A percentile compares a stretch with the other conserved stretches of the same genome.
phyloP scores from a whole-genome alignment of 2,113 vertebrate species.

The Callipepla californica region DNA sequence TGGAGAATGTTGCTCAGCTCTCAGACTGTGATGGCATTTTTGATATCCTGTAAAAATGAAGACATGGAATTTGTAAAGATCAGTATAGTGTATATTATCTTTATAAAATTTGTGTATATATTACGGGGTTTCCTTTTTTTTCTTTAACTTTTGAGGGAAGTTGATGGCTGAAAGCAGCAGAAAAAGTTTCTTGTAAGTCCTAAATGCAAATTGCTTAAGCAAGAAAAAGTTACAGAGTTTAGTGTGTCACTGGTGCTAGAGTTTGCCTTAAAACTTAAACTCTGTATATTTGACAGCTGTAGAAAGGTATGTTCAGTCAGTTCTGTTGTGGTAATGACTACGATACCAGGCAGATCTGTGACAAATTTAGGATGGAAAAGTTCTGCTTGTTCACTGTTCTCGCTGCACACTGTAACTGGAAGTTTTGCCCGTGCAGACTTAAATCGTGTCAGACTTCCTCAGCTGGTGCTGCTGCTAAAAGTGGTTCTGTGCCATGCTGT shows the following conservation, averaged over 20 bases:
- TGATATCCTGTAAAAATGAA: neutral
- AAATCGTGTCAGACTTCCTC: neutral
- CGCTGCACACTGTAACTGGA: fast-evolving
- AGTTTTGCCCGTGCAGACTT: neutral
- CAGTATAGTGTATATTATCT: neutral
- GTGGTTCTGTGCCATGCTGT: neutral
- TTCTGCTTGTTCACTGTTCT: neutral
- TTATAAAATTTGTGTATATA: neutral
- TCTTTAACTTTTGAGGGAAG: neutral
- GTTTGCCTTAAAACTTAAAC: neutral
- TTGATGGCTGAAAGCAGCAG: neutral
- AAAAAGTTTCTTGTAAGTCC: neutral
- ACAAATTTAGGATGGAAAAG: neutral
- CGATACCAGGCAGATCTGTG: neutral
- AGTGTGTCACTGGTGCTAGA: neutral
- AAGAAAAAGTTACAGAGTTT: neutral
- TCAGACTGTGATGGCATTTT: neutral
- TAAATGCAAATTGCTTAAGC: neutral
- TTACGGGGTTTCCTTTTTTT: neutral
- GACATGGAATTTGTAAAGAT: neutral
- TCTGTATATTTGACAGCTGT: neutral
- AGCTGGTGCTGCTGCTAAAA: neutral
- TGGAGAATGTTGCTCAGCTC: neutral
- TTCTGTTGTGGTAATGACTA: neutral
- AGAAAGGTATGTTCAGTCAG: neutral